A percentile compares a stretch with the other conserved stretches of the same genome.
These are phyloP conservation scores for Characodon lateralis DNA, from an alignment of 2,797 vertebrate genomes.

Conservation along the genomic window DNA sequence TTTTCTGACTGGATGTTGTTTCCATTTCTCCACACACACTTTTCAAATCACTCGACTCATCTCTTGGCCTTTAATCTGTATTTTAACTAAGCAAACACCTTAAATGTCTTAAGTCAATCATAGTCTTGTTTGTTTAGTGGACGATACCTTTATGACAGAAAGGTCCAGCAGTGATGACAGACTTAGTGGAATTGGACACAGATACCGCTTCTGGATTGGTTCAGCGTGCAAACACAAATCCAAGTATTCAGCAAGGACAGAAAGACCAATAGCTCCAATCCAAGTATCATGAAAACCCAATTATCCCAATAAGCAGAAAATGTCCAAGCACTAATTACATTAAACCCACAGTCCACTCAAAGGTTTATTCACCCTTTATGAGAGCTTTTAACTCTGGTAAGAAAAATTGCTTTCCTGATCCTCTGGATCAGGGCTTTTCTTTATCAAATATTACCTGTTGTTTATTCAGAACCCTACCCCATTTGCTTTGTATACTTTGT, in stretches of 20 bases:
- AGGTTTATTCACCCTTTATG: neutral
- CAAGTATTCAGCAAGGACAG: neutral
- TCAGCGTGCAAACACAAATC: neutral
- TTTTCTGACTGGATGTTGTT: neutral
- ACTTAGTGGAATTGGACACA: neutral
- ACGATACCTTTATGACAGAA: neutral
- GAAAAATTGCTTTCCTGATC: neutral
- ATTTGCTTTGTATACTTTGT: neutral
- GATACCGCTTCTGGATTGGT: neutral
- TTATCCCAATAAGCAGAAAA: neutral
- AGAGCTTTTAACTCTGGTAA: neutral
- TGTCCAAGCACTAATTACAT: neutral
- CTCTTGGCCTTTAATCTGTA: neutral
- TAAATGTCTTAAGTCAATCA: neutral
- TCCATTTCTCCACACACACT: neutral
- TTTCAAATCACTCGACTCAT: neutral
- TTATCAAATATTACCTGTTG: neutral
- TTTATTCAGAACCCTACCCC: neutral
- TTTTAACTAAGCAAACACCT: neutral
- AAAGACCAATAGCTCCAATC: neutral
- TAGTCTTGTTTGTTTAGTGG: neutral
- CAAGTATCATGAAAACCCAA: neutral
- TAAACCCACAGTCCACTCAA: neutral
- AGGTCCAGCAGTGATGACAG: neutral
- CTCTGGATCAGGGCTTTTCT: neutral